Base-by-base conservation (phyloP, 2,888 invertebrate species). In the Formica aserva region DNA sequence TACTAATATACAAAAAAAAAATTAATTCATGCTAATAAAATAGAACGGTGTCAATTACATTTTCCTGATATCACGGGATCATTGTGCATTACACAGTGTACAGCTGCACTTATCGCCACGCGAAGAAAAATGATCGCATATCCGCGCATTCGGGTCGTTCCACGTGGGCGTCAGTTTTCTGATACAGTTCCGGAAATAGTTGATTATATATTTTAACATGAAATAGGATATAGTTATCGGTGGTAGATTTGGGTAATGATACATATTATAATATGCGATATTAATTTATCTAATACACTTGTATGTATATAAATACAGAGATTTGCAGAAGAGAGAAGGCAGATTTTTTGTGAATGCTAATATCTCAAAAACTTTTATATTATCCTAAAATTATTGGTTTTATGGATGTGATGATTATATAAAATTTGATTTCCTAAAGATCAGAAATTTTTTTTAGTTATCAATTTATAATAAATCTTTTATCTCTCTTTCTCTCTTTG, bases 141-240 rank as follows among this genome's bases (percentile, higher is more conserved):
- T 41, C n/a, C 13, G 52, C 8, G 8, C n/a, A 63, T 32, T 35
- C 35, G 29, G 63, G 32, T n/a, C 32, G 13, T 18, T 5, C 9
- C 3, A 48, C 3, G 65, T 75, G 18, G 45, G 75, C 6, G 65
- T 75, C 22, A 22, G 15, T 2, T 75, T 75, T 22, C 75, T 65
- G 63, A 75, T 63, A 35, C 13, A 75, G 0, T 66, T 52, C 35
- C 52, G 76, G 52, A 76, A 66, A 38, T 52, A 18, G 52, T 76
- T 66, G 76, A 66, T 65, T 76, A 66, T 3, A 69, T 3, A 52
- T 65, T 45, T 76, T 48, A 65, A 3, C 22, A 13, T 15, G 11
- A 65, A 75, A 48, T 75, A 45, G 11, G 9, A 76, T 22, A 29
- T 26, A 8, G 3, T 48, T 63, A 63, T 66, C 22, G 13, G 32